Conservation (phyloP, 2,113 vertebrate species). For the Myotis davidii region DNA sequence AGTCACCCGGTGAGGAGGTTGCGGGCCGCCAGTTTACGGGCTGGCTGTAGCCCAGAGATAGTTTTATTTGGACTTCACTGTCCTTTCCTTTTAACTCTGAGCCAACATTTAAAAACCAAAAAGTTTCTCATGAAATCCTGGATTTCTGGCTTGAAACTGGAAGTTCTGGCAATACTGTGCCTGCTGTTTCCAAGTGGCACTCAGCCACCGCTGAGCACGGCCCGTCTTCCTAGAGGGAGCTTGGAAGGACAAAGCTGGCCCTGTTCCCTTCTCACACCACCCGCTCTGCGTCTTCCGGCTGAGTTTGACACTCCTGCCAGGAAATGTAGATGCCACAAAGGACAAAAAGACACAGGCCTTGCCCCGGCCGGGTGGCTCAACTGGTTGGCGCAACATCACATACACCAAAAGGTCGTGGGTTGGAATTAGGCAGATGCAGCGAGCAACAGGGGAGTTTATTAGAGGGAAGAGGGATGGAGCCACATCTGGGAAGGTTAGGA, state of each 20-base stretch:
- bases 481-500: too few relatives aligned
- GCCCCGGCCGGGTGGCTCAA: not conserved
- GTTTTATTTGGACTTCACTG: constrained; percentile 59
- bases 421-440: not conserved
- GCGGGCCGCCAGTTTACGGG: not conserved
- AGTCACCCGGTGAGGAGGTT: not conserved
- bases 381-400: not conserved
- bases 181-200: not conserved
- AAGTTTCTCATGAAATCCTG: not conserved
- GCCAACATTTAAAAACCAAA: constrained; percentile 33
- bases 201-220: not conserved
- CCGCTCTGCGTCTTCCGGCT: not conserved
- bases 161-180: not conserved
- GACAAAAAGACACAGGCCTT: not conserved
- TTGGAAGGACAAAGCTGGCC: not conserved
- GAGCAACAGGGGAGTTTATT: too few relatives aligned
- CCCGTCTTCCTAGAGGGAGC: not conserved
- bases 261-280: not conserved
- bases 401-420: not conserved
- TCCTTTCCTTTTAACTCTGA: constrained; percentile 57
- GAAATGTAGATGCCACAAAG: not conserved
- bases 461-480: too few relatives aligned
- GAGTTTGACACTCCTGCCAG: not conserved
- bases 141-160: not conserved
- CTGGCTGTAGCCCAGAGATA: not conserved